A percentile compares a stretch with the other conserved stretches of the same genome.
Evolutionary conservation across 2,113 vertebrate genomes (phyloP).

Genomic region (Heloderma charlesbogerti): DNA sequence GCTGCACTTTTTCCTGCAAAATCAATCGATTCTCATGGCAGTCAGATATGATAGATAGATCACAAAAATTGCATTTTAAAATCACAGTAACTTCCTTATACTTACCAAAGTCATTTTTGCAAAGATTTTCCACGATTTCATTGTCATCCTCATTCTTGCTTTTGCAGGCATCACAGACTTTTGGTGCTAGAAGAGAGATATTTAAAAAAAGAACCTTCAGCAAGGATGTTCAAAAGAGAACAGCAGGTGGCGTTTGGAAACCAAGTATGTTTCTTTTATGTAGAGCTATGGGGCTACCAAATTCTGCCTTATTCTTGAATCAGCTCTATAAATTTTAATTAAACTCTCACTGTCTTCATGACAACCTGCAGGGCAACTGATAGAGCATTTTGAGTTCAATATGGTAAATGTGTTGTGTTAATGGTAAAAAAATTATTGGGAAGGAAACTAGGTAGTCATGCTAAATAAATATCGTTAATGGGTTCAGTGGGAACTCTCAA

Average conservation of each 20-base stretch:
- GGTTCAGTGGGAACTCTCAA: background rate
- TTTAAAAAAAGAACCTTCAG: constrained; percentile 49
- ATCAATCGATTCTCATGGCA: background rate
- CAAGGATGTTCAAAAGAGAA: constrained; percentile 55
- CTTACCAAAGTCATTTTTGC: constrained; percentile 99
- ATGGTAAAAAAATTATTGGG: background rate
- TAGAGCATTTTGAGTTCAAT: background rate
- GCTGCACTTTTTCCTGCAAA: background rate
- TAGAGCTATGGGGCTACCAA: too few relatives aligned
- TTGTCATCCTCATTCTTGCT: constrained; percentile 94
- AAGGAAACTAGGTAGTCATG: background rate
- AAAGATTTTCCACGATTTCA: constrained; percentile 96
- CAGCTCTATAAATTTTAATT: background rate
- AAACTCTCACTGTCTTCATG: background rate
- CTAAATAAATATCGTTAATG: background rate
- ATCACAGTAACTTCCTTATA: constrained; percentile 28
- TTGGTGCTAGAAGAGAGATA: constrained; percentile 82
- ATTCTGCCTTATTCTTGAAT: background rate
- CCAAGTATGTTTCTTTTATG: background rate
- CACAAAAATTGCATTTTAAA: background rate
- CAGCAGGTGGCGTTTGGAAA: constrained; percentile 73
- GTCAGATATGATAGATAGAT: too few relatives aligned
- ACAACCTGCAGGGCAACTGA: background rate
- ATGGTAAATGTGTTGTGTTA: background rate
- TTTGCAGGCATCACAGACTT: constrained; percentile 95